These are phyloP conservation scores for Apolygus lucorum DNA, from an alignment of 1,140 invertebrate genomes.

Conservation along the genomic window DNA sequence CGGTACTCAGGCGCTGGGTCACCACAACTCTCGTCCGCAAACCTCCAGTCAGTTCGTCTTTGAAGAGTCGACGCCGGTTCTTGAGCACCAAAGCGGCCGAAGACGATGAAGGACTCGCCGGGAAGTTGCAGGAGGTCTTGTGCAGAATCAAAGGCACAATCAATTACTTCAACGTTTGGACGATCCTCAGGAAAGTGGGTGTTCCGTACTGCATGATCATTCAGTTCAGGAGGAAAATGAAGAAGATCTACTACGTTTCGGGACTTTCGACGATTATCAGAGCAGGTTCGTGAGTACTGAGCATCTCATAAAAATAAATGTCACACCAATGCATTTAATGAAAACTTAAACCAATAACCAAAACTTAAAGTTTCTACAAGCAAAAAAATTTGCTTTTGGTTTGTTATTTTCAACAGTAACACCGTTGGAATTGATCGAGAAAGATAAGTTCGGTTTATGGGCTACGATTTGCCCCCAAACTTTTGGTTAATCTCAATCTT, in stretches of 20 bases:
- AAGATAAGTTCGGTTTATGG: too few relatives aligned
- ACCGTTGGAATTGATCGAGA: too few relatives aligned
- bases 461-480: too few relatives aligned
- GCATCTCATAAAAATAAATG: too few relatives aligned
- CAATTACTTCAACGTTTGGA: background rate
- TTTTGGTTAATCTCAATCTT: too few relatives aligned
- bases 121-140: background rate
- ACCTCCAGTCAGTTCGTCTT: too few relatives aligned
- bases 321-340: too few relatives aligned
- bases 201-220: background rate
- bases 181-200: background rate
- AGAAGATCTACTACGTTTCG: background rate
- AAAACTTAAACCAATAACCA: too few relatives aligned
- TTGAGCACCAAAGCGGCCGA: background rate
- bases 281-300: background rate
- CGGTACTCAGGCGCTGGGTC: background rate
- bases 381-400: too few relatives aligned
- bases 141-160: background rate
- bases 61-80: background rate
- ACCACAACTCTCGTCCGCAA: too few relatives aligned
- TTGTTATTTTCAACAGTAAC: too few relatives aligned
- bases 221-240: background rate
- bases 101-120: background rate
- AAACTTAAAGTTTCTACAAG: too few relatives aligned
- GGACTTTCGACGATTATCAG: background rate